A percentile compares a stretch with the other conserved stretches of the same genome.
phyloP scores from a whole-genome alignment of 2,113 vertebrate species.

The Pungitius pungitius region DNA sequence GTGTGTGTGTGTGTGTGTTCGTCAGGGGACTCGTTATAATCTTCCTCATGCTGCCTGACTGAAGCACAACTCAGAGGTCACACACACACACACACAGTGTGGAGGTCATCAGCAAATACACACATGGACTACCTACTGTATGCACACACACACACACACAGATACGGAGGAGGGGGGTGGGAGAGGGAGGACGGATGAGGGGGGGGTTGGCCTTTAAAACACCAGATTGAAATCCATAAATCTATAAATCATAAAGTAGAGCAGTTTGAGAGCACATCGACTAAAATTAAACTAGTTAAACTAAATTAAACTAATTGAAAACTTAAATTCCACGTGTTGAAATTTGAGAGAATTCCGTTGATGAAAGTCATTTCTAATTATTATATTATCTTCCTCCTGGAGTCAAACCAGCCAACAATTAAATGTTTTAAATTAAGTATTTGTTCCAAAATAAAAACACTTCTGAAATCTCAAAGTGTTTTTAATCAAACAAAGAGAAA shows the following conservation, averaged over 20 bases:
- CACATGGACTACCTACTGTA: not conserved
- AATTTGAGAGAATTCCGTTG: no score
- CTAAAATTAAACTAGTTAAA: not conserved
- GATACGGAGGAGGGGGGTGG: no score
- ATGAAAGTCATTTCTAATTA: no score
- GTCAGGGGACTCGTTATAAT: constrained; percentile 30
- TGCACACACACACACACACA: not conserved
- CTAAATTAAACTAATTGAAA: not conserved
- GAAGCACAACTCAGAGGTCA: constrained; percentile 22
- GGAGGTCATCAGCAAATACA: constrained; percentile 12
- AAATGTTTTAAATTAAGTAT: no score
- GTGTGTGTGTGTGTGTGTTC: constrained; percentile 13
- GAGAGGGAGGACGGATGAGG: no score
- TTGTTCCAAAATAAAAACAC: no score
- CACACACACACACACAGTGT: constrained; percentile 16
- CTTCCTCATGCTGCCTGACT: constrained; percentile 29
- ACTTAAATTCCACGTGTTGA: no score
- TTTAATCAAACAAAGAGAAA: no score
- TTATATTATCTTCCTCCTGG: no score
- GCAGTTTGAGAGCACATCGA: not conserved
- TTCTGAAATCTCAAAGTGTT: no score
- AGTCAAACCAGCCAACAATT: no score
- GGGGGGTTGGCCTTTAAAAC: constrained; percentile 14
- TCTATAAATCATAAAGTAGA: not conserved
- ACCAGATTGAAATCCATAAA: not conserved